Base-by-base conservation (phyloP, 2,797 vertebrate species). In the Phaenicophaeus curvirostris region DNA sequence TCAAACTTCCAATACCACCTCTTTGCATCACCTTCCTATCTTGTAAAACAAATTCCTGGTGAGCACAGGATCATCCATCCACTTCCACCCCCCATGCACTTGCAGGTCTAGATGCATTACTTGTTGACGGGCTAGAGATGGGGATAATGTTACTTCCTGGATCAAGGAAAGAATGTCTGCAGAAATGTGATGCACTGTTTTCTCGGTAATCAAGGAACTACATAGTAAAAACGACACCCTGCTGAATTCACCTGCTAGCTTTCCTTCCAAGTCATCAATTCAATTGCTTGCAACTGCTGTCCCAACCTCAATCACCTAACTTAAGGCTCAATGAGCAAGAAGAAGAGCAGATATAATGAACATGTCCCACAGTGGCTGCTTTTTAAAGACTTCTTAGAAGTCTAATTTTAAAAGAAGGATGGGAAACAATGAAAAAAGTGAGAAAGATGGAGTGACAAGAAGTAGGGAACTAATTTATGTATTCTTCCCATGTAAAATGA, bases 191-290 rank as follows among this genome's bases (percentile, higher is more conserved):
- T 68, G 53, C 37, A 30, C n/a, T 73, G 33, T 86, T 91, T 91
- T 80, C 73, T 55, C 78, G 19, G 58, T 74, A 92, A 93, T 92
- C 87, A 87, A 85, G 81, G 51, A 95, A 72, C 61, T 69, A 44
- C 25, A 10, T 12, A 35, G 39, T 48, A 62, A 75, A 90, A 87
- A 62, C 77, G 93, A 95, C 67, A 73, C 53, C 88, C 92, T 31
- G 59, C 74, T 85, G 86, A 96, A 93, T 62, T 93, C 85, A 95
- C 87, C 89, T 88, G 87, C 82, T 77, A 89, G 76, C 39, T 92
- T 92, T 83, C 75, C 76, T 86, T 93, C 77, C 61, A 86, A 85
- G 51, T 84, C 87, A 94, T 85, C 92, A 95, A 35, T 73, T 93
- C 82, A 93, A 88, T 81, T 89, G 85, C 87, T 85, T 91, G 57